phyloP scores from a whole-genome alignment of 2,888 invertebrate genomes.

The Ecliptopera silaceata region DNA sequence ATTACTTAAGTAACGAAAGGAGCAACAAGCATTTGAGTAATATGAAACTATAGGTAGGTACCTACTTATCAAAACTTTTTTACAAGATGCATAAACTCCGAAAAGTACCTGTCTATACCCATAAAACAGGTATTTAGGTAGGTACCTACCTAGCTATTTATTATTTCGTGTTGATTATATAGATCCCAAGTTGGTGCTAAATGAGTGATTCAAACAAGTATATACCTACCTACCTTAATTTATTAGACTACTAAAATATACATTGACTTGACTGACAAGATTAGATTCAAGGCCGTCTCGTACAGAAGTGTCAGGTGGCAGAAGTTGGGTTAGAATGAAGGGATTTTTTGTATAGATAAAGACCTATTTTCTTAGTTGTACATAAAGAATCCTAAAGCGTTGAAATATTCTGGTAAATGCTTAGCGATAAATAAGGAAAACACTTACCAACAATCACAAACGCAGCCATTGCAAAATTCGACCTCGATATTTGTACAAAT shows the following conservation, averaged over 20 bases:
- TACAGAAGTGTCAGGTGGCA: conserved; percentile 41
- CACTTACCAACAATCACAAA: conserved; percentile 43
- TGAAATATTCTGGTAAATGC: background rate
- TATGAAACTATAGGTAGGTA: too few species aligned
- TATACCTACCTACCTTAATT: too few species aligned
- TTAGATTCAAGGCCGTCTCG: conserved; percentile 81
- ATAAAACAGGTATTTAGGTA: background rate
- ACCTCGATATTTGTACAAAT: conserved; percentile 51
- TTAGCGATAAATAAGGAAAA: conserved; percentile 15
- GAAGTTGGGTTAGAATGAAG: conserved; percentile 69
- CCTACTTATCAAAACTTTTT: too few species aligned
- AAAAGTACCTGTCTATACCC: too few species aligned
- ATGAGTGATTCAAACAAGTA: too few species aligned
- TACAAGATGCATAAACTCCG: too few species aligned
- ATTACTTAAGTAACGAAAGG: too few species aligned
- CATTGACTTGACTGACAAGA: conserved; percentile 79
- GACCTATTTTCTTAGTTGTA: background rate
- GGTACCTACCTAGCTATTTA: background rate
- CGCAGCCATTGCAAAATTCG: conserved; percentile 56
- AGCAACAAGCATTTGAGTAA: too few species aligned
- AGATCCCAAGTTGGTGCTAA: too few species aligned
- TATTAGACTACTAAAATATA: too few species aligned
- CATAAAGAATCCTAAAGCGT: too few species aligned
- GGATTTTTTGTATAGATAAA: background rate
- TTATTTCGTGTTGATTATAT: too few species aligned